Evolutionary conservation across 2,797 vertebrate species (phyloP), one percentile per base, ranked within the genome.

Genomic region (Acomys russatus): DNA sequence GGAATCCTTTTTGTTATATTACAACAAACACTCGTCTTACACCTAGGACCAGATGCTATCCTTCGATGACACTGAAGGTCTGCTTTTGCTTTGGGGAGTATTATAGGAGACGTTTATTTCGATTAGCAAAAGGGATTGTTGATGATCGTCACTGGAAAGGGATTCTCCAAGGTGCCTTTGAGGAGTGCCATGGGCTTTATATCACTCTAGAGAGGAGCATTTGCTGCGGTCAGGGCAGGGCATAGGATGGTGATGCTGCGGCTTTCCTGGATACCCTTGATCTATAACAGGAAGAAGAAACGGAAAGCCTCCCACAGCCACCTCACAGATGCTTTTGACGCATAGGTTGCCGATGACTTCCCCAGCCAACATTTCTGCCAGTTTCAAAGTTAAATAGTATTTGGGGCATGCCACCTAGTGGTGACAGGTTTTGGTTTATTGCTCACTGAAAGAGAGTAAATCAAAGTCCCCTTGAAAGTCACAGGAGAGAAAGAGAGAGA

Each of bases 401-500:
- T 98, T 93, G 97, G 97, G 98, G 97, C 87, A 94, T 98, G 98
- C 98, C 98, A 99, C 97, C 98, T 99, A 98, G 98, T 96, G 98
- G 98, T 2, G 77, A 94, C 30, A 93, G 83, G 49, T 95, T 93
- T 92, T 94, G 77, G 51, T 92, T 95, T 95, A 88, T 84, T 93
- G 92, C 61, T 95, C 28, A 61, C 22, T 71, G 88, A 85, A 88
- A 64, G 61, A 35, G 44, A 85, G 80, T 80, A 92, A 92, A 84
- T 77, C 88, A 94, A 95, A 89, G 56, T 94, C 73, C 88, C 20
- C 76, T 92, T 74, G 51, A 91, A 91, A 93, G 87, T 49, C 85
- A 14, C 59, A 61, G 0, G 76, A 54, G n/a, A 93, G 18, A 78
- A 70, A 96, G 92, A 23, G 74, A 77, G 76, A 54, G 76, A 54